A percentile compares a stretch with the other conserved stretches of the same genome.
Conservation (phyloP, 2,113 vertebrate species). For the Cynoglossus semilaevis region DNA sequence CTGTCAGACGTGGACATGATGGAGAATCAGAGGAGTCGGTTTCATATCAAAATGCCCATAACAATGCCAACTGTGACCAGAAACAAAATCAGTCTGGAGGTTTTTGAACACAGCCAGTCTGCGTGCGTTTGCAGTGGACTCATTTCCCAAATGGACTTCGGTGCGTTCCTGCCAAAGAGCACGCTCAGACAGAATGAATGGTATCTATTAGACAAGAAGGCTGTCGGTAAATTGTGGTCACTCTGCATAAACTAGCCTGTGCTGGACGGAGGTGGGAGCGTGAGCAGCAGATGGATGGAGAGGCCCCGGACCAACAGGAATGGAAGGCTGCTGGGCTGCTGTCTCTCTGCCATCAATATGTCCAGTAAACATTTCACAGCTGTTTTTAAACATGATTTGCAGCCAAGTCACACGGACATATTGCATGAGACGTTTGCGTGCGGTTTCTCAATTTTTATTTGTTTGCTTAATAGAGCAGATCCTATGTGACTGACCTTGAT, state of each 20-base stretch:
- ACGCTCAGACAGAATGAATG: slow-evolving; percentile 53
- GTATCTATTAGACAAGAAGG: slow-evolving; percentile 63
- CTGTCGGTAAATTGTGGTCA: slow-evolving; percentile 55
- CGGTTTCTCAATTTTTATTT: not conserved
- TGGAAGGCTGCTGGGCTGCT: slow-evolving; percentile 23
- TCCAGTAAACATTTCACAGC: slow-evolving; percentile 29
- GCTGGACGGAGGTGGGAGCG: slow-evolving; percentile 7
- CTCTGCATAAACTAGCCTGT: slow-evolving; percentile 46
- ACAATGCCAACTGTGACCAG: slow-evolving; percentile 10
- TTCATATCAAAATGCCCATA: slow-evolving; percentile 20
- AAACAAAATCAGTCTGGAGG: slow-evolving; percentile 21
- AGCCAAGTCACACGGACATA: slow-evolving; percentile 9
- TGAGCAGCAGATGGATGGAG: slow-evolving; percentile 41
- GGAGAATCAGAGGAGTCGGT: not conserved
- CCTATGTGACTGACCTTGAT: not conserved
- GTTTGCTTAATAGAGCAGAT: slow-evolving; percentile 1
- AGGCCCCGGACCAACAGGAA: slow-evolving; percentile 31
- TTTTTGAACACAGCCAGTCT: slow-evolving; percentile 3
- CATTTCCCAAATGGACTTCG: slow-evolving; percentile 69
- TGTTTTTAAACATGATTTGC: slow-evolving; percentile 31
- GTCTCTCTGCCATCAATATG: slow-evolving; percentile 15
- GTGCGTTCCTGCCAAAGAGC: slow-evolving; percentile 56
- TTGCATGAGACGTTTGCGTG: not conserved
- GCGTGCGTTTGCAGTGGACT: slow-evolving; percentile 28
- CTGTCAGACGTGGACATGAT: slow-evolving; percentile 4